Evolutionary conservation across 2,888 invertebrate species (phyloP).

Genomic region (Dexiosoma caninum): DNA sequence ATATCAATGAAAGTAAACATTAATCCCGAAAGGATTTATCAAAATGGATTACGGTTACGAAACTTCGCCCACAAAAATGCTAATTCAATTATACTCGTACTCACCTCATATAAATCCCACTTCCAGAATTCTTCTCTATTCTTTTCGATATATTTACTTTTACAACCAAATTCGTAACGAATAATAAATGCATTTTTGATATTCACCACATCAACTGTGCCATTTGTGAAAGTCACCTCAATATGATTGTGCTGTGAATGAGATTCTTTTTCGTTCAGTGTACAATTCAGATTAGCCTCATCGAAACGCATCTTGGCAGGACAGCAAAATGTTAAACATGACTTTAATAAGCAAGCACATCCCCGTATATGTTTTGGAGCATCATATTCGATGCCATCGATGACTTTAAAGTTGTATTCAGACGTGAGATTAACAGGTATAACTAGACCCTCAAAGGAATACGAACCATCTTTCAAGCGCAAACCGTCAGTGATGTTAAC

Average conservation of each 20-base stretch:
- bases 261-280: conserved; percentile 47
- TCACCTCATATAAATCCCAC: conserved; percentile 69
- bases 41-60: too few relatives aligned
- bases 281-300: conserved; percentile 66
- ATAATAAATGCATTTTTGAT: conserved; percentile 68
- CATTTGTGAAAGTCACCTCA: conserved; percentile 66
- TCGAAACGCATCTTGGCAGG: conserved; percentile 67
- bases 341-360: conserved; percentile 73
- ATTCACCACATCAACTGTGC: conserved; percentile 59
- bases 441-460: conserved; percentile 70
- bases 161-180: conserved; percentile 70
- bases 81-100: background rate
- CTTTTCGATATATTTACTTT: conserved; percentile 69
- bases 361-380: conserved; percentile 70
- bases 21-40: too few relatives aligned
- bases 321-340: conserved; percentile 77
- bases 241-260: conserved; percentile 67
- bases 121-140: conserved; percentile 70
- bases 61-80: background rate
- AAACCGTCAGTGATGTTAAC: conserved; percentile 73
- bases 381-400: conserved; percentile 69
- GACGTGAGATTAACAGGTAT: conserved; percentile 70
- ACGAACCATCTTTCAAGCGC: conserved; percentile 72
- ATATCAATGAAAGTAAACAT: too few relatives aligned
- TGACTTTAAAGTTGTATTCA: conserved; percentile 70